Evolutionary conservation across 2,797 vertebrate species (phyloP).

Genomic region (Arctocebus calabarensis): DNA sequence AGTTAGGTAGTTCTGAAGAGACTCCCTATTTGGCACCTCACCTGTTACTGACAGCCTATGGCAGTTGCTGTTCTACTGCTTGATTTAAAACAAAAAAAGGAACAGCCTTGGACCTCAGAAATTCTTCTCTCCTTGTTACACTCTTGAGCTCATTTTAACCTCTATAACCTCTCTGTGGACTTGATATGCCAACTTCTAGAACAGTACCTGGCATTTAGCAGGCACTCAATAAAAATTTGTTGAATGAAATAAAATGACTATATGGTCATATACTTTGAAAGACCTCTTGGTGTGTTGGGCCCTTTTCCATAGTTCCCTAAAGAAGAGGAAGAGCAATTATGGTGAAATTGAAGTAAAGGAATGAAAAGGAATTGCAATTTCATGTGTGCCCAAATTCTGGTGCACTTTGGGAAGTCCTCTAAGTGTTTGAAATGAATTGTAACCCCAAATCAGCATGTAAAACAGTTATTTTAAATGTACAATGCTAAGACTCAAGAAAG

Average conservation of each 20-base stretch:
- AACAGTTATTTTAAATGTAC: slow-evolving; percentile 56
- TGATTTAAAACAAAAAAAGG: slow-evolving; percentile 52
- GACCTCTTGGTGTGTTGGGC: background rate
- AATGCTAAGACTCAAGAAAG: slow-evolving; percentile 40
- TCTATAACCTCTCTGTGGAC: background rate
- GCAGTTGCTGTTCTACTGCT: slow-evolving; percentile 18
- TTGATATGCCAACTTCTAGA: slow-evolving; percentile 26
- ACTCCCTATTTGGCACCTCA: slow-evolving; percentile 27
- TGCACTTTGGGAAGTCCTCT: slow-evolving; percentile 28
- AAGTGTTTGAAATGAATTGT: slow-evolving; percentile 43
- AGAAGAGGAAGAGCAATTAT: slow-evolving; percentile 47
- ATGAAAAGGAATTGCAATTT: slow-evolving; percentile 70
- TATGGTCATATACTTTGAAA: slow-evolving; percentile 43
- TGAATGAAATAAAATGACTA: slow-evolving; percentile 25
- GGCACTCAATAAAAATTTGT: slow-evolving; percentile 28
- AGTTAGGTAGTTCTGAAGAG: slow-evolving; percentile 2
- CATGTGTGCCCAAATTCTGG: slow-evolving; percentile 32
- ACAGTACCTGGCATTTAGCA: background rate
- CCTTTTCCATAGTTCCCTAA: slow-evolving; percentile 23
- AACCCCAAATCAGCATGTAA: slow-evolving; percentile 59
- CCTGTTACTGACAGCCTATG: slow-evolving; percentile 26
- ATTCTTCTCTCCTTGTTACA: slow-evolving; percentile 15
- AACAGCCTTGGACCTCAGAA: slow-evolving; percentile 19
- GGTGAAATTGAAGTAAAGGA: slow-evolving; percentile 48
- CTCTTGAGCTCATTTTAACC: slow-evolving; percentile 27